Base-by-base conservation (phyloP, 2,888 invertebrate species). In the Tortricodes alternella region DNA sequence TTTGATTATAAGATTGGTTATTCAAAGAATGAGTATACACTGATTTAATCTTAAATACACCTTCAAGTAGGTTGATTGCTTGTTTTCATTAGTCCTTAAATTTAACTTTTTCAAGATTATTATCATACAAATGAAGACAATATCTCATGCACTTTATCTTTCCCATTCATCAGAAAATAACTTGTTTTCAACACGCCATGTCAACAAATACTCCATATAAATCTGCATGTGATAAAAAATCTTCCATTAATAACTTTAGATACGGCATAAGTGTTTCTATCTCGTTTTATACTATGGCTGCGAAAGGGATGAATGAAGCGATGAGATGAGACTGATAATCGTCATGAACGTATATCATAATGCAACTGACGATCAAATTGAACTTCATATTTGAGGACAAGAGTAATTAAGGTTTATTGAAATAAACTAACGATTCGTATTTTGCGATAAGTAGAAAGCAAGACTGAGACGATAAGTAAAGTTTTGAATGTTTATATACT, bases 151-250 rank as follows among this genome's bases (percentile, higher is more conserved):
- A n/a, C 32, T 18, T 43, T 44, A 56, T 50, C 56, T 38, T 16
- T 3, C 19, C 32, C 16, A 44, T 56, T 37, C 32, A 56, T 56
- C 56, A 37, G 35, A 32, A 44, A 29, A 39, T 29, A 50, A 56
- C 56, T 32, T 7, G 56, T 56, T 56, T 49, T n/a, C 21, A 27
- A 49, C 56, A 38, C 49, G 44, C 34, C 27, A 44, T 50, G 38
- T 44, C 16, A 27, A 37, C 37, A 19, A 49, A 29, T 37, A 18
- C 29, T 38, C 13, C 34, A 43, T 41, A 35, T 43, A 56, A 37
- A 43, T 56, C 32, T 56, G 37, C 37, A 44, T 50, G 46, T 24
- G 16, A 18, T n/a, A 4, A 29, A 44, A 38, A 38, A 38, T 37
- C 3, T 19, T 9, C 16, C 21, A 35, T 49, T n/a, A 48, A 37